Evolutionary conservation across 2,113 vertebrate genomes (phyloP).

Genomic region (Aplodontia rufa): DNA sequence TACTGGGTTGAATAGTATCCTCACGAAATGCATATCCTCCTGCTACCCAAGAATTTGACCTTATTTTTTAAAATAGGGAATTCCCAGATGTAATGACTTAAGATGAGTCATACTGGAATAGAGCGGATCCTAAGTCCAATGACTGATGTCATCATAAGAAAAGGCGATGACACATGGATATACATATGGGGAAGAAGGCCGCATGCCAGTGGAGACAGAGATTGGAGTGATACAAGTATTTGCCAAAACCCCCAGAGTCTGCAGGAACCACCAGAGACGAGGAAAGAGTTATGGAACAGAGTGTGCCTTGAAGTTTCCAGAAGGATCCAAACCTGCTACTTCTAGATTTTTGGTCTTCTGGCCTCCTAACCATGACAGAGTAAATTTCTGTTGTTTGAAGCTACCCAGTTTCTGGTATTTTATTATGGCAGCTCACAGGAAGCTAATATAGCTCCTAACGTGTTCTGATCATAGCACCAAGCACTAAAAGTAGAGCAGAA

Average conservation of each 20-base stretch:
- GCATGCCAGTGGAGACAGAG: fast-evolving
- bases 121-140: background rate
- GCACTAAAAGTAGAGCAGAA: too few relatives aligned
- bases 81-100: background rate
- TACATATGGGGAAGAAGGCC: background rate
- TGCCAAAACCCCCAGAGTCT: background rate
- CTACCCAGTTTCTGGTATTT: background rate
- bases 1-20: background rate
- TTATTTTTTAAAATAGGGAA: background rate
- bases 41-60: background rate
- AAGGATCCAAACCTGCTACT: background rate
- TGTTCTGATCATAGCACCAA: background rate
- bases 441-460: background rate
- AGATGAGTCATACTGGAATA: background rate
- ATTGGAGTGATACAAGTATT: background rate
- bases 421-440: background rate
- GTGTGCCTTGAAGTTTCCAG: background rate
- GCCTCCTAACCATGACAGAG: background rate
- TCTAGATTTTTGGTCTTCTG: background rate
- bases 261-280: background rate
- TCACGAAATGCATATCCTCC: background rate
- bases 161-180: background rate
- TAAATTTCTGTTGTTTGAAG: background rate
- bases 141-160: background rate
- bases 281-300: background rate